A percentile compares a stretch with the other conserved stretches of the same genome.
Evolutionary conservation across 2,888 invertebrate genomes (phyloP).

Genomic region (Plutella xylostella): DNA sequence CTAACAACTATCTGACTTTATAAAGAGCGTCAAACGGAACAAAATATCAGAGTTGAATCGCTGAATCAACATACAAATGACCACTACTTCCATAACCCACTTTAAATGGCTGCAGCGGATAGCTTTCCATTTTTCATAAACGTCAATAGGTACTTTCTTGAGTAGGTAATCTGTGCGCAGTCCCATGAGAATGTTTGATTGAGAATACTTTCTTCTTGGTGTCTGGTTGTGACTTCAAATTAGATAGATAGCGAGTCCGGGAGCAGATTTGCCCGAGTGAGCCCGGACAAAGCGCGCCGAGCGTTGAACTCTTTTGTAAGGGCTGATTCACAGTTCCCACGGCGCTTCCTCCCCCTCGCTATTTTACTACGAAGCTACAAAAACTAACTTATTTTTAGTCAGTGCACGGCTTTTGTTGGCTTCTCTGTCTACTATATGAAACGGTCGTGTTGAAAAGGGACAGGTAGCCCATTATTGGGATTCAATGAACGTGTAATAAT

Average conservation of each 20-base stretch:
- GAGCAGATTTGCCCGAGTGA: constrained; percentile 44
- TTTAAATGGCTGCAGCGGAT: background rate
- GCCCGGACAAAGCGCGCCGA: constrained; percentile 47
- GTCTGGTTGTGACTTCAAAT: too few species aligned
- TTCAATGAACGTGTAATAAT: too few species aligned
- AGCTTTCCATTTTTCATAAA: background rate
- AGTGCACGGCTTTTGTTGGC: constrained; percentile 3
- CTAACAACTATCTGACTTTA: too few species aligned
- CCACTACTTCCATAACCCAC: background rate
- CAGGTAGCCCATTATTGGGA: too few species aligned
- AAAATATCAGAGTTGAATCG: background rate
- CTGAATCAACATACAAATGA: background rate
- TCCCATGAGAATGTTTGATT: too few species aligned
- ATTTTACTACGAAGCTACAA: too few species aligned
- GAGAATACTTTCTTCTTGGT: too few species aligned
- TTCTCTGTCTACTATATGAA: too few species aligned
- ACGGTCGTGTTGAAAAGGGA: too few species aligned
- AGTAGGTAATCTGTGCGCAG: too few species aligned
- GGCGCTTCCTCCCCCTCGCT: constrained; percentile 31
- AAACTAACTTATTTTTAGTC: background rate
- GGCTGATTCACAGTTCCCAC: constrained; percentile 50
- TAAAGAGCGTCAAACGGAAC: background rate
- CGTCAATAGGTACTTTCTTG: too few species aligned
- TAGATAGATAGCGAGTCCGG: too few species aligned
- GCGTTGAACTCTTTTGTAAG: constrained; percentile 69